Base-by-base conservation (phyloP, 1,140 invertebrate genomes). In the Luehdorfia chinensis region DNA sequence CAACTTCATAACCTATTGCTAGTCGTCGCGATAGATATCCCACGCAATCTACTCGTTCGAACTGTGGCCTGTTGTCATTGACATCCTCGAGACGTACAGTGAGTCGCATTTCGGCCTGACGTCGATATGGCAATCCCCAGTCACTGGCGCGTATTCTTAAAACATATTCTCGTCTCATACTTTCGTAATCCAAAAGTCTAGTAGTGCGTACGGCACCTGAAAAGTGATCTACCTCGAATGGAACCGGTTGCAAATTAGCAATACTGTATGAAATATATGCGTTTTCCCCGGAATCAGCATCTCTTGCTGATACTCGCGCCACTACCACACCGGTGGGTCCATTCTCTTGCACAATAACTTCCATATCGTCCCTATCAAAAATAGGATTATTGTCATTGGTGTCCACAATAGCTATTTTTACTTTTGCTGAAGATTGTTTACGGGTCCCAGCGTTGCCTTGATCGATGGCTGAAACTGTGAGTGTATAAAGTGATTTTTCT, bases 161-260 rank as follows among this genome's bases (percentile, higher is more conserved):
- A 1, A 93, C 84, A 67, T 97, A 98, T 57, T 93, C 90, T 9
- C 95, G 84, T 47, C 92, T 89, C 93, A 96, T 96, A 13, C 93
- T 94, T 78, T 99, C 97, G 79, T 94, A 98, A 87, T 99, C 97
- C 15, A 98, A 84, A 2, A 94, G 75, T 55, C 93, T 90, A 0
- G 92, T 95, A 0, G 96, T 96, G 63, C 89, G 92, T 0, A 99
- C 92, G 8, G 94, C 89, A 0, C 98, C 98, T 4, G 94, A 94
- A 76, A 98, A 98, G 61, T 95, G 95, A 69, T 99, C 97, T 39
- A 99, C 96, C 59, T 96, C 94, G 81, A 99, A 99, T 13, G 97
- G 97, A 1, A 97, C 92, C 23, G 93, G 92, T 59, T 94, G 92
- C 7, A 96, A 87, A 84, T 98, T 97, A 13, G 94, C 95, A 60